Conservation (phyloP, 2,888 invertebrate genomes). For the Eristalis intricaria region DNA sequence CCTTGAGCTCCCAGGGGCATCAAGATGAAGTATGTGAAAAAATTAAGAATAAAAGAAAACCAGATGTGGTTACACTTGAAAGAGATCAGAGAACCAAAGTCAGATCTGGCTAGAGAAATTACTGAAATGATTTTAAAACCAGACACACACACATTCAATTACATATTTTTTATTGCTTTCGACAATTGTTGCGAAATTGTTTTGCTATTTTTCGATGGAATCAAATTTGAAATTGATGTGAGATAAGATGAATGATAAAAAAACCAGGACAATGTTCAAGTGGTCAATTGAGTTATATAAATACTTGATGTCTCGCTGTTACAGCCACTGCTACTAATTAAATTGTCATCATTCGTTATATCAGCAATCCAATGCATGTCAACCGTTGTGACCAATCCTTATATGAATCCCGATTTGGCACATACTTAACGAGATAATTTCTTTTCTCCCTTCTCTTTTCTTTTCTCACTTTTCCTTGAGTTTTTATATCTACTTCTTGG, state of each 20-base stretch:
- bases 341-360: constrained; percentile 65
- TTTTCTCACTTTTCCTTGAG: not conserved
- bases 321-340: constrained; percentile 67
- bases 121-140: not conserved
- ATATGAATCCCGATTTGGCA: constrained; percentile 36
- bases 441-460: not conserved
- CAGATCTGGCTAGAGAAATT: not conserved
- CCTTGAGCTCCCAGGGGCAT: too few species aligned
- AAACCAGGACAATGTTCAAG: not conserved
- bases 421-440: constrained; percentile 16
- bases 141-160: not conserved
- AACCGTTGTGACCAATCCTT: constrained; percentile 31
- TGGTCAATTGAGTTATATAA: constrained; percentile 54
- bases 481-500: too few species aligned
- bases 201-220: not conserved
- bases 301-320: constrained; percentile 66
- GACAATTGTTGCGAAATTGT: constrained; percentile 56
- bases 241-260: not conserved
- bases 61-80: not conserved
- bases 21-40: not conserved
- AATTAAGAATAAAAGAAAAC: too few species aligned
- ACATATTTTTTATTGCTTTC: not conserved
- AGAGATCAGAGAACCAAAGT: not conserved
- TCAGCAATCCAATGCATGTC: constrained; percentile 69
- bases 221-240: not conserved